Conservation (phyloP, 2,113 vertebrate genomes). For the Protobothrops flavoviridis region DNA sequence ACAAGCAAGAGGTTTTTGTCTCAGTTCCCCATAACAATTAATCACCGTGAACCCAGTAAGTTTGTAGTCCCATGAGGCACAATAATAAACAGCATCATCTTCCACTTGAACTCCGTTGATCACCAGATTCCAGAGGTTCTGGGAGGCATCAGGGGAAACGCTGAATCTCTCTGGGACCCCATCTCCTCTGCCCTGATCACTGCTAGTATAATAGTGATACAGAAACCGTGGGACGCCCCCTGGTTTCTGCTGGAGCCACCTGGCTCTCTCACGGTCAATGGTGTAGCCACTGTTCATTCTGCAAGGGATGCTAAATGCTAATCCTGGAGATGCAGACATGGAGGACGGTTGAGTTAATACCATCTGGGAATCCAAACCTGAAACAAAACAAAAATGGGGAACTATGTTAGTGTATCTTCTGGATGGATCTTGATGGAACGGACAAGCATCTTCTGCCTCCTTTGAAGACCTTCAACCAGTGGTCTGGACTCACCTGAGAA, state of each 20-base stretch:
- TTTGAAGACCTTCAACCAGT: neutral
- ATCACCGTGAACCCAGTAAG: neutral
- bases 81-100: neutral
- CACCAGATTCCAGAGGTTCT: conserved; percentile 35
- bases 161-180: conserved; percentile 35
- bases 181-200: conserved; percentile 9
- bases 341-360: neutral
- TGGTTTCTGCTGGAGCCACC: conserved; percentile 13
- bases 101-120: neutral
- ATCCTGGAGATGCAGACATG: neutral
- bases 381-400: neutral
- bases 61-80: neutral
- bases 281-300: neutral
- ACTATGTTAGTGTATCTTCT: neutral
- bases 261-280: conserved; percentile 9
- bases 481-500: neutral
- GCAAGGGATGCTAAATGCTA: neutral
- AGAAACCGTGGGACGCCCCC: neutral
- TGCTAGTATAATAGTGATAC: conserved; percentile 28
- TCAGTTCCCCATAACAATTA: neutral
- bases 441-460: neutral
- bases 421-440: neutral
- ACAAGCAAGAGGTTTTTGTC: neutral
- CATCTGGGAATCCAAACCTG: neutral
- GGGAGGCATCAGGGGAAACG: conserved; percentile 18